phyloP scores from a whole-genome alignment of 2,888 invertebrate genomes.

The Habroteleia sp. region DNA sequence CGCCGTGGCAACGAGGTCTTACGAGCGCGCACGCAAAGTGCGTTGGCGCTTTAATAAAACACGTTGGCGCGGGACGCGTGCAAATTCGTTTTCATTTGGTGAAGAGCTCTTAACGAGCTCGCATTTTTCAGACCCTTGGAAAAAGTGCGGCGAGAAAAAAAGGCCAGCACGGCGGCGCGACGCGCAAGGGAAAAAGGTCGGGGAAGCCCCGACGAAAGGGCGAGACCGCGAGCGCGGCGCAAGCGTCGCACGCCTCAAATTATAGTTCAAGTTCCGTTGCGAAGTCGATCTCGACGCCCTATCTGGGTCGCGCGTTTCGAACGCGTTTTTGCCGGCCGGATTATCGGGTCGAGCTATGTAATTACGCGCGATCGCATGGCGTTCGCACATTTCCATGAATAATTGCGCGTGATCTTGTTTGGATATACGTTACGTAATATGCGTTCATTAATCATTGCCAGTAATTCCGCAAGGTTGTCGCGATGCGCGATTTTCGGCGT shows the following conservation, averaged over 20 bases:
- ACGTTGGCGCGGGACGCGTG: constrained; percentile 26
- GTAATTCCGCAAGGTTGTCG: constrained; percentile 11
- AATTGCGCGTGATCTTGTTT: constrained; percentile 51
- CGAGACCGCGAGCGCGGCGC: constrained; percentile 35
- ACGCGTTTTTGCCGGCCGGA: constrained; percentile 10
- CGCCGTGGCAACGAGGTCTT: constrained; percentile 61
- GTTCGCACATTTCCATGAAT: constrained; percentile 1
- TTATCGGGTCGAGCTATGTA: no score
- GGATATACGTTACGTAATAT: constrained; percentile 38
- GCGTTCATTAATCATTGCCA: constrained; percentile 37
- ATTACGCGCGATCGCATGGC: constrained; percentile 13
- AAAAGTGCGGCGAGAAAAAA: constrained; percentile 14
- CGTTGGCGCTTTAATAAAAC: constrained; percentile 53
- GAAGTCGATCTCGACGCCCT: constrained; percentile 29
- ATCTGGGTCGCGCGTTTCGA: constrained; percentile 49
- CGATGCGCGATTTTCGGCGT: constrained; percentile 8
- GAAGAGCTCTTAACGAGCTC: constrained; percentile 68
- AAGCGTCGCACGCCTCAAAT: constrained; percentile 42
- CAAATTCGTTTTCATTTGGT: constrained; percentile 69
- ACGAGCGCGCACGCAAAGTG: constrained; percentile 47
- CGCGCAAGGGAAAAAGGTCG: constrained; percentile 26
- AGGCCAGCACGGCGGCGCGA: neutral
- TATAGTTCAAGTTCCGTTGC: constrained; percentile 48
- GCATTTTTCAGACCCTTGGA: constrained; percentile 52
- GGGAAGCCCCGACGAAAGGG: constrained; percentile 34